These are phyloP conservation scores for Tychaedon coryphoeus DNA, from an alignment of 2,113 vertebrate genomes.

Conservation along the genomic window DNA sequence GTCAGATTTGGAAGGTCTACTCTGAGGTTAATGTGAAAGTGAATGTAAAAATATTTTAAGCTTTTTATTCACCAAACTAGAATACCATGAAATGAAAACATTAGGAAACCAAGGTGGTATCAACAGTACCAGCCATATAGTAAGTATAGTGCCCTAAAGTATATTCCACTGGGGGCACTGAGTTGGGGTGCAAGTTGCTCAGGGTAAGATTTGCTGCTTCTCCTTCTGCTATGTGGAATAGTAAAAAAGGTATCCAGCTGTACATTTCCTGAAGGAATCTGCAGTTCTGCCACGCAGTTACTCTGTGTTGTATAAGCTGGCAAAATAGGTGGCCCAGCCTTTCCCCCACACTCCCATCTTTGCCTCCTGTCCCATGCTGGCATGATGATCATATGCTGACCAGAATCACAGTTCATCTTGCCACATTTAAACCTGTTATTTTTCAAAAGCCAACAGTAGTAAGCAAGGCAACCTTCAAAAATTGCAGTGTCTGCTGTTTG, in stretches of 20 bases:
- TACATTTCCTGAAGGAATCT: fast-evolving
- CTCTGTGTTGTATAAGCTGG: not conserved
- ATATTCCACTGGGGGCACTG: not conserved
- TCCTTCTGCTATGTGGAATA: not conserved
- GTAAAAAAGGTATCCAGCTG: not conserved
- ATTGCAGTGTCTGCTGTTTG: not conserved
- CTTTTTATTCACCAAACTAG: not conserved
- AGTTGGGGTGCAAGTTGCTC: not conserved
- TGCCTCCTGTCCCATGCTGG: not conserved
- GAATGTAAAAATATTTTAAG: conserved; percentile 8
- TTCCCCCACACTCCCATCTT: not conserved
- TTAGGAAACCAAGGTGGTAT: not conserved
- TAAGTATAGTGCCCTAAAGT: not conserved
- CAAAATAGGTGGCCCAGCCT: not conserved
- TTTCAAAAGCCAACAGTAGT: not conserved
- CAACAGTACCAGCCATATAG: not conserved
- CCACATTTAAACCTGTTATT: not conserved
- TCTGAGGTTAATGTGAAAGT: not conserved
- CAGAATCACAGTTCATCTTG: not conserved
- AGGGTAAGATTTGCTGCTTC: not conserved
- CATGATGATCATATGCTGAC: not conserved
- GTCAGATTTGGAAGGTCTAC: conserved; percentile 41
- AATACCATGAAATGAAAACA: not conserved
- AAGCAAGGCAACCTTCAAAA: conserved; percentile 4
- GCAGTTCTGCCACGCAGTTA: not conserved